A percentile compares a stretch with the other conserved stretches of the same genome.
Evolutionary conservation across 2,797 vertebrate species (phyloP).

Genomic region (Hipposideros larvatus): DNA sequence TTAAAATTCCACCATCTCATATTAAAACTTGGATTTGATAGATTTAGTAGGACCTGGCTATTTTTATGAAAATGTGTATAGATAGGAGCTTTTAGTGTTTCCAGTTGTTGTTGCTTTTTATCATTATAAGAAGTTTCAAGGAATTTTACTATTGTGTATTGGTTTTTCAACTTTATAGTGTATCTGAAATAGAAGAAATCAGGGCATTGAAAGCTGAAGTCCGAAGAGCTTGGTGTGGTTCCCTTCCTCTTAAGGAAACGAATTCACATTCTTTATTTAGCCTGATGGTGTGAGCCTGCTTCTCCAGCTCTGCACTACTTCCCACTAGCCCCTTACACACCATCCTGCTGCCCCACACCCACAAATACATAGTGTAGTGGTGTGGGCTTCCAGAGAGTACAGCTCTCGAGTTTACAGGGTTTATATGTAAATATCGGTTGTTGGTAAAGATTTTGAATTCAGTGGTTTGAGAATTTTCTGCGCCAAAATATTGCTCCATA

Average conservation of each 20-base stretch:
- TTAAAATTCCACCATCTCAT: neutral
- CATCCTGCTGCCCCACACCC: neutral
- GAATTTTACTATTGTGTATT: neutral
- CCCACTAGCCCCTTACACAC: neutral
- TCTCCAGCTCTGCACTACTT: neutral
- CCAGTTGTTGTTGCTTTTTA: neutral
- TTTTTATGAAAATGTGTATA: neutral
- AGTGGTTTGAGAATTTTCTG: neutral
- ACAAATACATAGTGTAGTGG: neutral
- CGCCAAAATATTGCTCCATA: neutral
- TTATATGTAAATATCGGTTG: neutral
- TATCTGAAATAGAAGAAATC: neutral
- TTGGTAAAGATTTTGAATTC: conserved; percentile 22
- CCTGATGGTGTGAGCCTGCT: neutral
- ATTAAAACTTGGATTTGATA: conserved; percentile 1
- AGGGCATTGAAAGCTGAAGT: conserved; percentile 11
- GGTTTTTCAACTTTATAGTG: neutral
- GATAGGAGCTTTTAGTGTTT: neutral
- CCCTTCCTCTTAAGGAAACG: neutral
- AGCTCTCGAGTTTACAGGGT: neutral
- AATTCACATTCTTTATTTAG: neutral
- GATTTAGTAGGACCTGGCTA: neutral
- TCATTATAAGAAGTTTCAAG: conserved; percentile 13
- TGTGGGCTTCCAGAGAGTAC: neutral
- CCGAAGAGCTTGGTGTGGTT: neutral